Evolutionary conservation across 2,797 vertebrate species (phyloP), one percentile per base, ranked within the genome.

Genomic region (Thamnophis elegans): DNA sequence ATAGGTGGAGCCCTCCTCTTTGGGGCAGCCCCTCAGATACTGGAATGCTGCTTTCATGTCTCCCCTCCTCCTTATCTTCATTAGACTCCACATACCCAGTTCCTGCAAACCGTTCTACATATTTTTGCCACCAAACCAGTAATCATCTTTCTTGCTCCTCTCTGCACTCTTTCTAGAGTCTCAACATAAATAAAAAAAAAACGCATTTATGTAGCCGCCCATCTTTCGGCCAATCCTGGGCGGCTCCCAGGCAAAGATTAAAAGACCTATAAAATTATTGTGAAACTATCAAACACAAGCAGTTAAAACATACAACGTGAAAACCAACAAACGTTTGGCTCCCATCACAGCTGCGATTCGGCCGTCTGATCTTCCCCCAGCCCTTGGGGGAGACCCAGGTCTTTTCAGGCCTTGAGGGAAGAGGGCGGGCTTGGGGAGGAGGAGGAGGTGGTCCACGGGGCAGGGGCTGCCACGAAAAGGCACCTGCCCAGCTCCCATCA

Each of bases 11-110:
- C 26, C 22, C 28, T 12, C 5, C 14, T 65, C 62, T n/a, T 65
- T 68, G 28, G 5, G 62, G 62, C 28, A 68, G 12, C 60, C 62
- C 13, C 5, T n/a, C 5, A 28, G 6, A 68, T 32, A 32, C 5
- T n/a, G 62, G 28, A 28, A 65, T 1, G 5, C 62, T 12, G 60
- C 60, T 16, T 6, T 68, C 62, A n/a, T 16, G 5, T 68, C 28
- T 2, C 13, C 28, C 28, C 13, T 32, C 0, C 0, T 32, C 62
- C 28, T 65, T 6, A 1, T 5, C 28, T n/a, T 65, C 28, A 0
- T 2, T 65, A 14, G 13, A n/a, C 13, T n/a, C 5, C 4, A 65
- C 62, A n/a, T 5, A 2, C 11, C 26, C 28, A 13, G 1, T n/a
- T n/a, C 60, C 62, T 65, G 9, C 59, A 10, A 60, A 10, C 59